Conservation (phyloP, 2,113 vertebrate genomes). For the Hydrolagus affinis region DNA sequence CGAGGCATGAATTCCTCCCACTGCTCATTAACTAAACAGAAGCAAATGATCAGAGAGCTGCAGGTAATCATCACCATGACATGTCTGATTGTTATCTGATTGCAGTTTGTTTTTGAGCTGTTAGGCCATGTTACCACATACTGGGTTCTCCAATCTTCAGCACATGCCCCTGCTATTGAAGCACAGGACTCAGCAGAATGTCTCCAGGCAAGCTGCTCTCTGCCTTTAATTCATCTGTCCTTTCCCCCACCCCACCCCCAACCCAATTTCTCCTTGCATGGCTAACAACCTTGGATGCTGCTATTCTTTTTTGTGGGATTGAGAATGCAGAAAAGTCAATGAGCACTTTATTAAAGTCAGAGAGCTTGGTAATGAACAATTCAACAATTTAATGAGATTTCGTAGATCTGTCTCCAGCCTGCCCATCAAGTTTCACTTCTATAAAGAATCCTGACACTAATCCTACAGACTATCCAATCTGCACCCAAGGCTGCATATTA, state of each 20-base stretch:
- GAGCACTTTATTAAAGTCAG: constrained; percentile 75
- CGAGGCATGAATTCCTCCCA: background rate
- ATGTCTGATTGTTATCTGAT: constrained; percentile 26
- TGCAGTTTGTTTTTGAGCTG: constrained; percentile 23
- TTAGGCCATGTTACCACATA: constrained; percentile 26
- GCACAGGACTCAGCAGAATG: background rate
- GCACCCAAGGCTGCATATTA: constrained; percentile 72
- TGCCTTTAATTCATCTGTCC: constrained; percentile 24
- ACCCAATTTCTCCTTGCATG: constrained; percentile 17
- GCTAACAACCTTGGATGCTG: constrained; percentile 39
- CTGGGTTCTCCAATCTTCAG: background rate
- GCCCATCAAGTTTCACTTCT: constrained; percentile 73
- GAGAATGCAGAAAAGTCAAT: constrained; percentile 75
- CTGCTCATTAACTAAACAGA: constrained; percentile 25
- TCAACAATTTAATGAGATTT: constrained; percentile 77
- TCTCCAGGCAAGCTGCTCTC: background rate
- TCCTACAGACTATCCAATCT: constrained; percentile 71
- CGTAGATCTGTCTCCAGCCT: constrained; percentile 71
- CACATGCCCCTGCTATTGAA: constrained; percentile 4
- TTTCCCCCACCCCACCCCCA: background rate
- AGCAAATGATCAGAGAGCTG: constrained; percentile 20
- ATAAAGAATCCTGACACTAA: constrained; percentile 76
- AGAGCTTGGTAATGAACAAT: constrained; percentile 71
- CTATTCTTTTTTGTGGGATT: constrained; percentile 60
- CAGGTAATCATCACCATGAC: constrained; percentile 26